Percentiles rank a stretch among this genome's conserved stretches.
Evolutionary conservation across 2,113 vertebrate species (phyloP).

Genomic region (Ivindomyrus marchei): DNA sequence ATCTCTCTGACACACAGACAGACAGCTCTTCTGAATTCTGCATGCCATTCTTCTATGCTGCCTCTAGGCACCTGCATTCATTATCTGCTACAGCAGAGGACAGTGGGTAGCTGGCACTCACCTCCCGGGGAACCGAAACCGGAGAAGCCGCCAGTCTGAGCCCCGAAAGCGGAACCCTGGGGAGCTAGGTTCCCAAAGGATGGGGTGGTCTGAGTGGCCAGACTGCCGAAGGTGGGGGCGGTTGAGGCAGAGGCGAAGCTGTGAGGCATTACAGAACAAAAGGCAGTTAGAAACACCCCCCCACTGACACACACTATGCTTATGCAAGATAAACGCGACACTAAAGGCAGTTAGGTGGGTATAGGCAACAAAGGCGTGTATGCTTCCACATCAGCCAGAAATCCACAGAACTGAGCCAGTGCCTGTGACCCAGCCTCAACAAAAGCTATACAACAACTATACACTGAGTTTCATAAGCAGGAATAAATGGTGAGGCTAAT

Average conservation of each 20-base stretch:
- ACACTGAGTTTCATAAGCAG: not conserved
- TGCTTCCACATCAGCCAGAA: not conserved
- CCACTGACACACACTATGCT: no score
- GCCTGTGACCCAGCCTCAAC: not conserved
- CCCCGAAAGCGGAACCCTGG: constrained; percentile 69
- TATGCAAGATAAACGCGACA: no score
- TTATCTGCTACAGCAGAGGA: not conserved
- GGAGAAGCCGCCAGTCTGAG: constrained; percentile 69
- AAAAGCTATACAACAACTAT: not conserved
- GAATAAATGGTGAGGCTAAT: not conserved
- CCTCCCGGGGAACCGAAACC: constrained; percentile 73
- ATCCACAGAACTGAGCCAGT: not conserved
- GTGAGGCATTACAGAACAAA: constrained; percentile 19
- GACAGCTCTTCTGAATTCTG: not conserved
- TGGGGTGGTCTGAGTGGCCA: constrained; percentile 72
- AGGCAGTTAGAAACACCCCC: not conserved
- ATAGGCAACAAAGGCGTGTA: not conserved
- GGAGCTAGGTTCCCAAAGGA: constrained; percentile 79
- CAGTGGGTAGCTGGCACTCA: constrained; percentile 29
- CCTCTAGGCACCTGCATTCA: not conserved
- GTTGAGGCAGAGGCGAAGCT: constrained; percentile 76
- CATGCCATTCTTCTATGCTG: not conserved
- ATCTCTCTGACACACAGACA: not conserved
- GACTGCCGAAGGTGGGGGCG: constrained; percentile 68
- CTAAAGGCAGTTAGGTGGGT: not conserved